Conservation (phyloP, 2,888 invertebrate genomes). For the Lymantria monacha region DNA sequence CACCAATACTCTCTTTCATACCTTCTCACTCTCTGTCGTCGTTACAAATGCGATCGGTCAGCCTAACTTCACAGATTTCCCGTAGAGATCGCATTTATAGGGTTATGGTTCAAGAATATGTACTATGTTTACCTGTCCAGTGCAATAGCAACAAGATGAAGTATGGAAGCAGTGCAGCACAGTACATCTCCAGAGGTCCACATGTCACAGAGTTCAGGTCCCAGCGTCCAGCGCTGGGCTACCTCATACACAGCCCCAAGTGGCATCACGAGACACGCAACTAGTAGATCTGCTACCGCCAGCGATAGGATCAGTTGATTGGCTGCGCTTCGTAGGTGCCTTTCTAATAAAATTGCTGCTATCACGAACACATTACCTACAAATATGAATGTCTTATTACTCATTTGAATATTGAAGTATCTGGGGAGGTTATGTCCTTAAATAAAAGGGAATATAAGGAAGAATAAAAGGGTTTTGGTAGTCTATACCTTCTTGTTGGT, state of each 20-base stretch:
- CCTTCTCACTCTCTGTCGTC: too few species aligned
- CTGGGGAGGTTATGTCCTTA: too few species aligned
- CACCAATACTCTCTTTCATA: too few species aligned
- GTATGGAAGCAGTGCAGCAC: slow-evolving; percentile 92
- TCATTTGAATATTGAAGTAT: too few species aligned
- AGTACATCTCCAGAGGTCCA: slow-evolving; percentile 96
- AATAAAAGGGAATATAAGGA: too few species aligned
- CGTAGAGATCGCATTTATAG: too few species aligned
- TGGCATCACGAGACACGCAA: slow-evolving; percentile 92
- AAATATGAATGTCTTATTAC: slow-evolving; percentile 15
- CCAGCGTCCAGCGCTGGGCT: slow-evolving; percentile 91
- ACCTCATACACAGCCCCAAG: slow-evolving; percentile 90
- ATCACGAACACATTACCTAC: slow-evolving; percentile 97
- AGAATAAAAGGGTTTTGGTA: too few species aligned
- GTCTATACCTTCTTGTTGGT: too few species aligned
- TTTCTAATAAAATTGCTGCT: slow-evolving; percentile 93
- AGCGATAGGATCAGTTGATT: slow-evolving; percentile 95
- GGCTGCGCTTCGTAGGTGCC: slow-evolving; percentile 92
- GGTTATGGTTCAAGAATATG: neutral
- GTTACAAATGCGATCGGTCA: too few species aligned
- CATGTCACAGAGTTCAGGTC: slow-evolving; percentile 95
- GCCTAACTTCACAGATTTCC: too few species aligned
- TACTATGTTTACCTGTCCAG: slow-evolving; percentile 85
- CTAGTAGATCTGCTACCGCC: slow-evolving; percentile 95
- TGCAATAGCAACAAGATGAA: slow-evolving; percentile 91